Conservation (phyloP, 2,113 vertebrate genomes). For the Rutilus rutilus region DNA sequence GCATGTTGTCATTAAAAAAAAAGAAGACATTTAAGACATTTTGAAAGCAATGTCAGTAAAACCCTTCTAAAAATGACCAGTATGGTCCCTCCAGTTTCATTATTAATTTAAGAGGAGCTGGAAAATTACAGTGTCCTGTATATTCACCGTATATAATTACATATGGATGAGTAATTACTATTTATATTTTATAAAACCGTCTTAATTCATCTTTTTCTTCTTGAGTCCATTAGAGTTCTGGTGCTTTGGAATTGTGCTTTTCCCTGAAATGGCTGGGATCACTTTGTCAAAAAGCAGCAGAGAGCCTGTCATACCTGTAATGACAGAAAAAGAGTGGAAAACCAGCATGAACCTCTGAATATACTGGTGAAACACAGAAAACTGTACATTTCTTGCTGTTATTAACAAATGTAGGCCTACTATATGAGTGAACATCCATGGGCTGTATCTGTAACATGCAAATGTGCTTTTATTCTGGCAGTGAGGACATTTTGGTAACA, state of each 20-base stretch:
- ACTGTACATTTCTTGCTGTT: not conserved
- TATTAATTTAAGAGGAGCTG: not conserved
- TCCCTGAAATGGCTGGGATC: conserved; percentile 49
- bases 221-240: conserved; percentile 12
- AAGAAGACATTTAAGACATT: not conserved
- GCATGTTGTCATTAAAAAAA: not conserved
- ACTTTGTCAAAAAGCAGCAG: conserved; percentile 72
- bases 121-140: not conserved
- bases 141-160: not conserved
- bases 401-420: not conserved
- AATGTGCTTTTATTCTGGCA: not conserved
- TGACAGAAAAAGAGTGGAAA: not conserved
- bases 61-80: not conserved
- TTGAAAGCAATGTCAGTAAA: not conserved
- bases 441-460: not conserved
- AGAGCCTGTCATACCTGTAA: conserved; percentile 69
- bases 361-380: not conserved
- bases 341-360: not conserved
- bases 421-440: not conserved
- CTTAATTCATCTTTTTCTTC: conserved; percentile 62
- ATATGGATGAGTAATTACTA: not conserved
- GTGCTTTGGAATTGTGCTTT: conserved; percentile 36
- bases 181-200: not conserved
- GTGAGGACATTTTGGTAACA: not conserved
- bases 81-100: not conserved